Evolutionary conservation across 2,113 vertebrate species (phyloP).

Genomic region (Sula dactylatra): DNA sequence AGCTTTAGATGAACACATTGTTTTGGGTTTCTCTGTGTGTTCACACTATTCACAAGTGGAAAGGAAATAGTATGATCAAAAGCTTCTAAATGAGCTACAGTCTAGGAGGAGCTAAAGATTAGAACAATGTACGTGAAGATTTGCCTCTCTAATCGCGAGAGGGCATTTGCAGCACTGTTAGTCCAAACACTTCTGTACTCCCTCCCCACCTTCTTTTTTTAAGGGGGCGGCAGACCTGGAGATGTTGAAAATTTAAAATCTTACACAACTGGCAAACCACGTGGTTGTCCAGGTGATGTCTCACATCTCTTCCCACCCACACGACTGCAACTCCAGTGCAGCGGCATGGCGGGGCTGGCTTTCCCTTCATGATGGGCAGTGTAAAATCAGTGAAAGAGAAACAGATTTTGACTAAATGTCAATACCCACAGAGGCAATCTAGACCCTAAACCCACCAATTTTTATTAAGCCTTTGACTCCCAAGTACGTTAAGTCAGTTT

Average conservation of each 20-base stretch:
- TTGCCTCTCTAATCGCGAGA: not conserved
- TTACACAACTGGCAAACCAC: not conserved
- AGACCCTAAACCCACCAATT: not conserved
- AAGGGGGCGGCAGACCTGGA: not conserved
- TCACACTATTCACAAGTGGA: not conserved
- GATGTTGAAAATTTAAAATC: not conserved
- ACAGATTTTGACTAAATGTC: not conserved
- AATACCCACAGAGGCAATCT: not conserved
- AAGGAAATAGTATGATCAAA: not conserved
- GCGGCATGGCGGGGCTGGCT: not conserved
- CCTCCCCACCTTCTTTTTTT: not conserved
- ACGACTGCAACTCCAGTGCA: fast-evolving
- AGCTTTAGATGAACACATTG: not conserved
- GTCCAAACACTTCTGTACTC: not conserved
- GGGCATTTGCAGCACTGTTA: not conserved
- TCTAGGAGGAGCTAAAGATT: not conserved
- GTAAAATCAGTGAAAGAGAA: not conserved
- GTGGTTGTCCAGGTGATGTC: not conserved
- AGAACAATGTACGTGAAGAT: not conserved
- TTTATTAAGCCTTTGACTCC: not conserved
- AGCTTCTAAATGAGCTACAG: not conserved
- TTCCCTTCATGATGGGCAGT: not conserved
- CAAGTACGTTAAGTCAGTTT: not conserved
- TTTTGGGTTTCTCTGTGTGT: not conserved
- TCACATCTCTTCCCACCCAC: not conserved